phyloP scores from a whole-genome alignment of 2,797 vertebrate species.

The Notolepis coatsorum region DNA sequence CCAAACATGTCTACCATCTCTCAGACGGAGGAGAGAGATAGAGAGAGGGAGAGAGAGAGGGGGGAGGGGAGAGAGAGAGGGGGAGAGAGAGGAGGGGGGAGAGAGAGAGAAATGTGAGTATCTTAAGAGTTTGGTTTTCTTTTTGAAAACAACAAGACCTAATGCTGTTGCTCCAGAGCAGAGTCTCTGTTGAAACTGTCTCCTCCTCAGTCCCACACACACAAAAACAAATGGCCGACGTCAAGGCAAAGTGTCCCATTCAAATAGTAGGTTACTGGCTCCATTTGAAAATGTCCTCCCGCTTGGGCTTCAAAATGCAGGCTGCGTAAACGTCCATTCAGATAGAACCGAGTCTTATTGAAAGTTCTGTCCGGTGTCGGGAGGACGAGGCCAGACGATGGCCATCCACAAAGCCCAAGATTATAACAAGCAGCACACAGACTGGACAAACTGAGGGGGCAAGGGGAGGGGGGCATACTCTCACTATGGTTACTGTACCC shows the following conservation, averaged over 20 bases:
- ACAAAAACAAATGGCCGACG: slow-evolving; percentile 43
- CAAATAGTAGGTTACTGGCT: slow-evolving; percentile 53
- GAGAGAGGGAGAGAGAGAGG: slow-evolving; percentile 23
- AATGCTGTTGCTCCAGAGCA: slow-evolving; percentile 46
- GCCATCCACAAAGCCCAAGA: slow-evolving; percentile 62
- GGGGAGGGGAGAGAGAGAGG: slow-evolving; percentile 42
- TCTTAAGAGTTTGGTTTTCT: slow-evolving; percentile 34
- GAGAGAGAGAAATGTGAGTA: slow-evolving; percentile 55
- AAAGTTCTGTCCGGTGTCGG: slow-evolving; percentile 54
- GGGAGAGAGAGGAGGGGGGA: slow-evolving; percentile 2
- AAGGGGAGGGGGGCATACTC: slow-evolving; percentile 56
- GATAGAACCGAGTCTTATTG: slow-evolving; percentile 40
- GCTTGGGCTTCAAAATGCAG: slow-evolving; percentile 44
- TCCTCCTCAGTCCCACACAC: slow-evolving; percentile 41
- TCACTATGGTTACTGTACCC: slow-evolving; percentile 47
- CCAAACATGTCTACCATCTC: slow-evolving; percentile 67
- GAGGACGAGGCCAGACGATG: slow-evolving; percentile 67
- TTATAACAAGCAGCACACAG: slow-evolving; percentile 69
- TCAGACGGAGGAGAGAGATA: slow-evolving; percentile 38
- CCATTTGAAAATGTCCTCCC: slow-evolving; percentile 49
- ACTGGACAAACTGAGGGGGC: slow-evolving; percentile 40
- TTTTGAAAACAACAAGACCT: slow-evolving; percentile 36
- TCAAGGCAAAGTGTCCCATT: slow-evolving; percentile 47
- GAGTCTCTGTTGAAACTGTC: slow-evolving; percentile 50
- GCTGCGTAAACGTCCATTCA: slow-evolving; percentile 39